Base-by-base conservation (phyloP, 2,113 vertebrate genomes). In the Hemiscyllium ocellatum region DNA sequence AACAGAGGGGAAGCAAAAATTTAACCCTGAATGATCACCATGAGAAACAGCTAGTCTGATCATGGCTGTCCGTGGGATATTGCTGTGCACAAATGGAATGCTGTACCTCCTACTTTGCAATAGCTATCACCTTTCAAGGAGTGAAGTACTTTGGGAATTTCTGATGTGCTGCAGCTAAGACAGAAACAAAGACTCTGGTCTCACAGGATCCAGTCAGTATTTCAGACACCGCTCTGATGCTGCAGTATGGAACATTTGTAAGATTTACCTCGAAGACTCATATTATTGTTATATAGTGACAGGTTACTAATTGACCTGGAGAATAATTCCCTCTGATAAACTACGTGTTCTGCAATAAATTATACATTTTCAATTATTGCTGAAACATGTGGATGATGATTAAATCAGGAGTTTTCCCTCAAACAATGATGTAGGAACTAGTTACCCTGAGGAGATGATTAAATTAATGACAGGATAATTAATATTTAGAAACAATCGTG, bases 381-480 rank as follows among this genome's bases (percentile, higher is more conserved):
- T 87, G 19, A 56, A 50, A 87, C 86, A 87, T 50, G 22, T 52
- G 42, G 42, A 24, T 56, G 50, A 56, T 90, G 3, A 90, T 61
- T 90, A 90, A 90, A 90, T 61, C 87, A 90, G 87, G 87, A 90
- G 87, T 61, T 56, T 83, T 90, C 52, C 87, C 87, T 86, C 52
- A 17, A 33, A 26, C 87, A 90, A 90, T 56, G 72, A 50, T 24
- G 47, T 56, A 26, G 86, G 47, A 52, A 52, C 42, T 47, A 87
- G 47, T 50, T 50, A 87, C 3, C 24, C 86, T 8, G 86, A 29
- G 22, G 24, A 26, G 47, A 22, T 87, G 22, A 50, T 87, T 52
- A 24, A 87, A 47, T 47, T 10, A 26, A 12, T 29, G 86, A 52
- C 37, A 7, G 20, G 80, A 85, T 37, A 47, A 85, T 85, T 47